Evolutionary conservation across 2,113 vertebrate genomes (phyloP), one percentile per base, ranked within the genome.

Genomic region (Protomyctophum bolini): DNA sequence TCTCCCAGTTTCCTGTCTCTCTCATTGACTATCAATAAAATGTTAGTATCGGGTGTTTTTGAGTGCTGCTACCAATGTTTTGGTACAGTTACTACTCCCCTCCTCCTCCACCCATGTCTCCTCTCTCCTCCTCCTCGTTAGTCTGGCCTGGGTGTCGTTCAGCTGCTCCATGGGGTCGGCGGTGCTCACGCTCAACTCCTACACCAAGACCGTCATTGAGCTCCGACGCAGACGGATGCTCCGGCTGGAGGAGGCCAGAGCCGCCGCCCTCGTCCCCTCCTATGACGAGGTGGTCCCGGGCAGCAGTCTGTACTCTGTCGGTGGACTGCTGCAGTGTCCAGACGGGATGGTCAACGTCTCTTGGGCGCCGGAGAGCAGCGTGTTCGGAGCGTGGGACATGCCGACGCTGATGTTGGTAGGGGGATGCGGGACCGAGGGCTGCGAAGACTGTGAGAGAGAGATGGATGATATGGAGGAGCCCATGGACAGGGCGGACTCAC

Each of bases 151-250:
- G 94, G 86, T 95, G 57, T 95, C 95, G 52, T 95, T 95, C 78
- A 94, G 93, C 11, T 94, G 94, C 74, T 95, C 94, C 61, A 95
- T 95, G 95, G 93, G 92, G 0, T 91, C 94, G 8, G 93, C 94
- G 0, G 94, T 95, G 52, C 88, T 95, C 66, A 94, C 94, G 0
- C 93, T 95, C 72, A 95, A 95, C 85, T 94, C 93, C 63, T 95
- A 95, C 89, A 95, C 94, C n/a, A 95, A 95, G 82, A 95, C 94
- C 33, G 86, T 93, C 78, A 92, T 95, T 2, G 94, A 95, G 84
- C 88, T 94, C 50, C 91, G 84, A 2, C 91, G 89, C 79, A 83
- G 84, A 28, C 89, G 91, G 82, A 89, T 90, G 72, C 87, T 93
- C 14, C 88, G 82, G 1, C 66, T 94, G 82, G 93, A 94, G 61